Evolutionary conservation across 2,888 invertebrate genomes (phyloP), one percentile per base, ranked within the genome.

Genomic region (Hypselothyrea guttata): DNA sequence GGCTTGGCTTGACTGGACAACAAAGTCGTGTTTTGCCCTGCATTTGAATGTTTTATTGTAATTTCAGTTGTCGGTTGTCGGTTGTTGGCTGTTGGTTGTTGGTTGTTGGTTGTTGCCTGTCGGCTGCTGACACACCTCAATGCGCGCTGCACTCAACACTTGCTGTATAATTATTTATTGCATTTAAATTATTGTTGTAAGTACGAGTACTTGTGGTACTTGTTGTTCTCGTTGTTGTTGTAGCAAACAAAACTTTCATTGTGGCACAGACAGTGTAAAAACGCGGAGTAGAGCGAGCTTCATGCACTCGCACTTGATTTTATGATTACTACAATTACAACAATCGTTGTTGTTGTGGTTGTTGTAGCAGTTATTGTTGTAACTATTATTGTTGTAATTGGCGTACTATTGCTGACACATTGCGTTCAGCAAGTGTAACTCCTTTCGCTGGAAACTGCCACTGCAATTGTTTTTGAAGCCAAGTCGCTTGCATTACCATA

Each of bases 101-200:
- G 2, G 42, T 41, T 33, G 40, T n/a, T 41, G 47, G 44, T 67
- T 58, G 48, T 72, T 63, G 77, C 54, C 70, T 70, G 78, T 53
- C 60, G 62, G 75, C 49, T 60, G 71, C 68, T 71, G 78, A 75
- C 84, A 79, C 78, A 79, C 78, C 78, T 84, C 78, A 84, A 79
- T 79, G 78, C 82, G 66, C 78, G 82, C 75, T 82, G 82, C 82
- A 84, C 84, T 84, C 78, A 85, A 78, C 79, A 81, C 83, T 83
- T 84, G 83, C 69, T 63, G 71, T 85, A 84, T 84, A 84, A 84
- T 84, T 84, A 84, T 86, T 84, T 84, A 84, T 84, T 85, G 86
- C 84, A 86, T 86, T 84, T 83, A 84, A 84, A 86, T 86, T 78
- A 82, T 86, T 86, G 75, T 86, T 71, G 66, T 58, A 60, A 44